phyloP scores from a whole-genome alignment of 2,797 vertebrate species.

The Euthynnus affinis region DNA sequence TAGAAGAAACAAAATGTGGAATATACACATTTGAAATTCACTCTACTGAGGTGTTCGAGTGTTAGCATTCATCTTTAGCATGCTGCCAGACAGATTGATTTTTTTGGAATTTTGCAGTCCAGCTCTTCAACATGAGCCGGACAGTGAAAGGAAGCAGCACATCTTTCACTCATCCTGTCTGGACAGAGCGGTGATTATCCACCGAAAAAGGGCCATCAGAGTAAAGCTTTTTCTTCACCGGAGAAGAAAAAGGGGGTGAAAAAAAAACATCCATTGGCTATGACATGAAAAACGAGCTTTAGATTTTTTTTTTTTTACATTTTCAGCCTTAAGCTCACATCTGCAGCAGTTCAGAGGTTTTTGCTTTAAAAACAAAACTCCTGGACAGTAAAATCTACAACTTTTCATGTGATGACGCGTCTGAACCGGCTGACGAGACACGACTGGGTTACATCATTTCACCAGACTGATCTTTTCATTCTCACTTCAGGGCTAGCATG shows the following conservation, averaged over 20 bases:
- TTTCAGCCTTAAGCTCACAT: background rate
- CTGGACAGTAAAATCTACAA: background rate
- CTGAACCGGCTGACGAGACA: background rate
- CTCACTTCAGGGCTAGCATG: constrained; percentile 2
- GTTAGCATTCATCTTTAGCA: background rate
- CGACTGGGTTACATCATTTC: constrained; percentile 24
- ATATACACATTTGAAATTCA: background rate
- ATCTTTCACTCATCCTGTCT: constrained; percentile 23
- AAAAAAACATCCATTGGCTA: background rate
- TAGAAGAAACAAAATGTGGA: background rate
- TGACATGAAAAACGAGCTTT: constrained; percentile 13
- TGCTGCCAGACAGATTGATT: constrained; percentile 15
- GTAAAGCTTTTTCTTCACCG: background rate
- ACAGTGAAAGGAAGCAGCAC: background rate
- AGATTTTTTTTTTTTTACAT: constrained; percentile 4
- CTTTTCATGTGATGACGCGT: background rate
- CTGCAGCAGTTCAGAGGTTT: background rate
- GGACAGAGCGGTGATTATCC: constrained; percentile 40
- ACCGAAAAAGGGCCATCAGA: background rate
- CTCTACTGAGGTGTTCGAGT: background rate
- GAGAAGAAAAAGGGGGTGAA: background rate
- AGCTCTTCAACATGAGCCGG: background rate
- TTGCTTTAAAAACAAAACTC: background rate
- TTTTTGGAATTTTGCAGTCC: background rate
- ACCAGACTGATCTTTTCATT: constrained; percentile 6